These are phyloP conservation scores for Oceanodroma tethys DNA, from an alignment of 2,113 vertebrate species.

Conservation along the genomic window DNA sequence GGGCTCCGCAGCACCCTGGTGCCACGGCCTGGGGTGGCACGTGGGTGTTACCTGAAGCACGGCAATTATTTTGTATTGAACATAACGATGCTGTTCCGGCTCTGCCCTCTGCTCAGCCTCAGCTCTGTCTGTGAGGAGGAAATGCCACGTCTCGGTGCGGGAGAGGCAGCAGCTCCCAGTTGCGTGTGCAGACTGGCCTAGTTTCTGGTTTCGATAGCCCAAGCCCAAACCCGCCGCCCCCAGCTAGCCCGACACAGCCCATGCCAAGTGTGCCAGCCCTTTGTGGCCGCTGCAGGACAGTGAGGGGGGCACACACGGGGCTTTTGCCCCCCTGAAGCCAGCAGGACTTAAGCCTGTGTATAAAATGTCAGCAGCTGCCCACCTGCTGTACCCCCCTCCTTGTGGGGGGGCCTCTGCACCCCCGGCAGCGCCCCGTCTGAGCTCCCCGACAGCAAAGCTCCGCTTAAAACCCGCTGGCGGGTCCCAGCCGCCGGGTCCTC, in stretches of 20 bases:
- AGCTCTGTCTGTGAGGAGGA: not conserved
- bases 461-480: not conserved
- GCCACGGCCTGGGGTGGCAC: accelerated
- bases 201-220: not conserved
- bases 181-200: not conserved
- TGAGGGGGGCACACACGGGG: too few relatives aligned
- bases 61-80: not conserved
- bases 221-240: too few relatives aligned
- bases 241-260: not conserved
- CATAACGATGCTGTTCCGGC: not conserved
- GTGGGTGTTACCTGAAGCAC: not conserved
- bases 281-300: accelerated
- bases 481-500: not conserved
- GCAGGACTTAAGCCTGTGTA: not conserved
- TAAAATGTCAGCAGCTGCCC: not conserved
- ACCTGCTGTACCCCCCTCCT: not conserved
- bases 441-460: not conserved
- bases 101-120: not conserved
- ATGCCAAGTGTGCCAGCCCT: not conserved
- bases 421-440: not conserved
- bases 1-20: not conserved
- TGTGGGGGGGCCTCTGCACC: not conserved
- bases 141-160: not conserved
- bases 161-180: not conserved
- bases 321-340: not conserved